These are phyloP conservation scores for Shargacucullia verbasci DNA, from an alignment of 2,888 invertebrate species.

Conservation along the genomic window DNA sequence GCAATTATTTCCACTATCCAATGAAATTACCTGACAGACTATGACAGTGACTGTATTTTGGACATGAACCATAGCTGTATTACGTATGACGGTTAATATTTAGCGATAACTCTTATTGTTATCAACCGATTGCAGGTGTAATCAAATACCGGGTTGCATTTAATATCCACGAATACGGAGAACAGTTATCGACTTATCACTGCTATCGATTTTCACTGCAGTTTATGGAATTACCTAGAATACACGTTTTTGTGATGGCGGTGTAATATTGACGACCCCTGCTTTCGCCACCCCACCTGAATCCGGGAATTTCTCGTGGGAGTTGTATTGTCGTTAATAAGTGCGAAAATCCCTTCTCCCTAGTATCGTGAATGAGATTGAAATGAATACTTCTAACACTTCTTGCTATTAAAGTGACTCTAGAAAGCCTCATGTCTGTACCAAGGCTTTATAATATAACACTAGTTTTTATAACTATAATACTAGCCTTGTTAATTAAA, in stretches of 20 bases:
- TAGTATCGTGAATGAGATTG: constrained; percentile 56
- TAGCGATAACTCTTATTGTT: constrained; percentile 36
- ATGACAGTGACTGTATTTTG: constrained; percentile 5
- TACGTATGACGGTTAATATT: constrained; percentile 7
- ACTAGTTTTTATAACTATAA: constrained; percentile 17
- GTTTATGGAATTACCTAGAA: constrained; percentile 67
- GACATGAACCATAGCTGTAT: background rate
- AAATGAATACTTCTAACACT: constrained; percentile 55
- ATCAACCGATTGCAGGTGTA: constrained; percentile 35
- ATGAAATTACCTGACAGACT: constrained; percentile 24
- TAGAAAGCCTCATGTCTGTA: constrained; percentile 6
- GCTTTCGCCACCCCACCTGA: constrained; percentile 74
- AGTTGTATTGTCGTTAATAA: constrained; percentile 76
- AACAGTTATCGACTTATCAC: constrained; percentile 44
- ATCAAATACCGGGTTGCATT: constrained; percentile 33
- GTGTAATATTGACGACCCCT: constrained; percentile 73
- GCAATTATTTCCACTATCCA: constrained; percentile 38
- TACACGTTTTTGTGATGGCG: constrained; percentile 61
- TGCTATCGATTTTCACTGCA: constrained; percentile 60
- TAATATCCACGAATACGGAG: constrained; percentile 26
- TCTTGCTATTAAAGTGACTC: background rate
- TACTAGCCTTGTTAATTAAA: constrained; percentile 28
- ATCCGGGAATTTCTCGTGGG: constrained; percentile 81
- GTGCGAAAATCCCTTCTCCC: constrained; percentile 69
- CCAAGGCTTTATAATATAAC: constrained; percentile 11